Conservation (phyloP, 2,888 invertebrate genomes). For the Microdon myrmicae region DNA sequence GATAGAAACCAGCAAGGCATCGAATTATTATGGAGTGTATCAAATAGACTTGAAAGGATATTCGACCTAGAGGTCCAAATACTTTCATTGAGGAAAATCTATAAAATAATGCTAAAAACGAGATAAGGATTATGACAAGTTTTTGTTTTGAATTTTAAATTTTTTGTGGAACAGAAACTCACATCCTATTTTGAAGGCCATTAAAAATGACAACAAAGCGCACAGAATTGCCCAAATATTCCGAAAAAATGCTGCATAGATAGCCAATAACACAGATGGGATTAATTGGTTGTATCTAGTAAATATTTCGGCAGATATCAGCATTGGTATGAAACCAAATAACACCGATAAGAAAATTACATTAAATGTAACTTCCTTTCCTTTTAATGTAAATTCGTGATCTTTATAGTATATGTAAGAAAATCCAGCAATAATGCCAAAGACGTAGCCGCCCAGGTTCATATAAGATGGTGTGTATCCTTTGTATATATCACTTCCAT, state of each 20-base stretch:
- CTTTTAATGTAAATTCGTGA: slow-evolving; percentile 29
- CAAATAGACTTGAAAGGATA: slow-evolving; percentile 62
- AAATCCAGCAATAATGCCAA: slow-evolving; percentile 59
- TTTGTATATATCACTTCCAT: slow-evolving; percentile 57
- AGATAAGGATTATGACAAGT: not conserved
- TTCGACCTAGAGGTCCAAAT: slow-evolving; percentile 58
- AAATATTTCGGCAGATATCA: slow-evolving; percentile 58
- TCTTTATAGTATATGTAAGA: slow-evolving; percentile 54
- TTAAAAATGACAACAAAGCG: slow-evolving; percentile 57
- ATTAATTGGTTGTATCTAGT: slow-evolving; percentile 60
- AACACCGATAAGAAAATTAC: slow-evolving; percentile 54
- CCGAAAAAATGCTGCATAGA: slow-evolving; percentile 65
- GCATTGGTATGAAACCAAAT: slow-evolving; percentile 46
- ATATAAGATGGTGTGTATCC: slow-evolving; percentile 61
- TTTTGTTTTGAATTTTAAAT: not conserved
- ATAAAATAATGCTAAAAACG: slow-evolving; percentile 56
- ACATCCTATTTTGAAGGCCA: slow-evolving; percentile 63
- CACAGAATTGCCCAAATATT: slow-evolving; percentile 64
- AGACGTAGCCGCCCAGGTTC: slow-evolving; percentile 61
- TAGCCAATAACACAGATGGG: slow-evolving; percentile 63
- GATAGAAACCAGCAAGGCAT: slow-evolving; percentile 50
- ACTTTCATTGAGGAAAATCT: slow-evolving; percentile 55
- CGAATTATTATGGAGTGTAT: slow-evolving; percentile 60
- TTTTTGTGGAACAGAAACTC: slow-evolving; percentile 38
- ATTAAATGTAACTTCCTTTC: slow-evolving; percentile 53